Evolutionary conservation across 35 echinoderm and acorn worm species (phyloP).

Genomic region (Apostichopus californicus): DNA sequence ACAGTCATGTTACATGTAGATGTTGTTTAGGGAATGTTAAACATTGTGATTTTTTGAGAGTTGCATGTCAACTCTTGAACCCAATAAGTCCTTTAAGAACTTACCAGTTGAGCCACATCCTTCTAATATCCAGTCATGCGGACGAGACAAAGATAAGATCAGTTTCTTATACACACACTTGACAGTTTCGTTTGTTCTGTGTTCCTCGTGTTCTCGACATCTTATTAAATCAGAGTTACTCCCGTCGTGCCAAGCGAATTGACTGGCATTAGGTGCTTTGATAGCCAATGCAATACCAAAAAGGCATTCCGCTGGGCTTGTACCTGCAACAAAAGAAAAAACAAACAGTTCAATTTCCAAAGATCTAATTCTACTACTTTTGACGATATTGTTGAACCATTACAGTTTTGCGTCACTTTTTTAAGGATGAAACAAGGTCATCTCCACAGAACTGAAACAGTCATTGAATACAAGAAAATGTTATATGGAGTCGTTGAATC

Average conservation of each 20-base stretch:
- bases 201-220: not conserved
- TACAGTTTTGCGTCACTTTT: not conserved
- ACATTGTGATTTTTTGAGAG: not conserved
- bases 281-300: not conserved
- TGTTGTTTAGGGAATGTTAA: not conserved
- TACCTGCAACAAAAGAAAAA: not conserved
- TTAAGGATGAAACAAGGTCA: not conserved
- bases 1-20: not conserved
- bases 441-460: not conserved
- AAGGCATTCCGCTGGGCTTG: not conserved
- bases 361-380: not conserved
- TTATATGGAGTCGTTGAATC: too few species aligned
- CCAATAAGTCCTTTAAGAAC: not conserved
- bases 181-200: not conserved
- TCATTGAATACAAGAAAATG: too few species aligned
- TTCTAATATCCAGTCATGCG: not conserved
- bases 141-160: not conserved
- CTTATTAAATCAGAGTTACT: not conserved
- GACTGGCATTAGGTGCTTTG: not conserved
- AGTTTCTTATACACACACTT: not conserved
- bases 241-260: not conserved
- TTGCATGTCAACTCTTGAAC: not conserved
- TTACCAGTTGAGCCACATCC: not conserved
- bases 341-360: not conserved
- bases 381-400: not conserved